These are phyloP conservation scores for Pleuronectes platessa DNA, from an alignment of 2,113 vertebrate genomes.

Conservation along the genomic window DNA sequence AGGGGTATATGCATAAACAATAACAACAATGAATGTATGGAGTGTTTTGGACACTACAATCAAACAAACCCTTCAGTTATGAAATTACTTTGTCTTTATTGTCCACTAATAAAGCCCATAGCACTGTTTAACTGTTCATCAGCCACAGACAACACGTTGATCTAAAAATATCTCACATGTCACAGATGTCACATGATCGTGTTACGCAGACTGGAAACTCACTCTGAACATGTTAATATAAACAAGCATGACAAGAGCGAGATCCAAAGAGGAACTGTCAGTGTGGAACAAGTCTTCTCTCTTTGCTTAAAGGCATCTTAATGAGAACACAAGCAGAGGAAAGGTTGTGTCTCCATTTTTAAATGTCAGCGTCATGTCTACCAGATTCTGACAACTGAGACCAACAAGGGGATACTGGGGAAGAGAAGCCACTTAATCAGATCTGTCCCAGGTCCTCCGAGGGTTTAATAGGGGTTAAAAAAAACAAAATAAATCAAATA, in stretches of 20 bases:
- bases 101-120: too few relatives aligned
- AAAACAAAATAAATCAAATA: neutral
- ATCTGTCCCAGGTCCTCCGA: neutral
- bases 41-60: neutral
- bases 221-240: constrained; percentile 24
- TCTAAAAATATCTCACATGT: neutral
- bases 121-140: too few relatives aligned
- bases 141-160: too few relatives aligned
- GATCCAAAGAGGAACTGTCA: neutral
- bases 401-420: too few relatives aligned
- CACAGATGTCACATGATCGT: neutral
- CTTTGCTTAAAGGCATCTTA: constrained; percentile 4
- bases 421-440: constrained; percentile 8
- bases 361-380: constrained; percentile 9
- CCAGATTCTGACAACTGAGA: neutral
- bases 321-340: constrained; percentile 23
- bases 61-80: neutral
- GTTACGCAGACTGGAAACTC: constrained; percentile 5
- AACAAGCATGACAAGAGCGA: constrained; percentile 22
- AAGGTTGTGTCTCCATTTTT: constrained; percentile 17
- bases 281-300: neutral
- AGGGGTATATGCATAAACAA: neutral
- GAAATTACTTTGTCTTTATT: neutral
- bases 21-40: too few relatives aligned
- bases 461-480: neutral